Conservation (phyloP, 2,888 invertebrate species). For the Augiades crinisus region DNA sequence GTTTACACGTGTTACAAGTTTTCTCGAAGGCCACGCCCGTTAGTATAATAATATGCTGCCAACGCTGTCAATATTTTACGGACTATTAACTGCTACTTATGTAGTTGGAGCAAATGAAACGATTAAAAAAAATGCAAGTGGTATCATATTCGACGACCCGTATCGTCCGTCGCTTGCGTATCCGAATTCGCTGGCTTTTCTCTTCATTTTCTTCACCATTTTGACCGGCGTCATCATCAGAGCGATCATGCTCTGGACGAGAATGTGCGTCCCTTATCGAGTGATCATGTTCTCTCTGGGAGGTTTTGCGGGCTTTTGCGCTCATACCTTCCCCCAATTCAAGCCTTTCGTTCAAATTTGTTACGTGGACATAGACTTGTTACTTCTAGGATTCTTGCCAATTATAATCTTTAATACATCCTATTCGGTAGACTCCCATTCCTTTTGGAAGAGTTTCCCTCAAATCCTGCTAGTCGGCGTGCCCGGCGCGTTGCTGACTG, state of each 20-base stretch:
- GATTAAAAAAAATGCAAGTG: not conserved
- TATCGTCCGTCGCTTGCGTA: constrained; percentile 50
- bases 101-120: not conserved
- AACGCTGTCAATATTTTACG: not conserved
- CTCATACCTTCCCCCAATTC: constrained; percentile 51
- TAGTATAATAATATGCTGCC: constrained; percentile 1
- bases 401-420: constrained; percentile 64
- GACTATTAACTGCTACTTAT: not conserved
- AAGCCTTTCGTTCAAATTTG: constrained; percentile 59
- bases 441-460: constrained; percentile 63
- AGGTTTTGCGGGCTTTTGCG: constrained; percentile 59
- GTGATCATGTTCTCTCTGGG: constrained; percentile 67
- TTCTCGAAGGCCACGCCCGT: constrained; percentile 1
- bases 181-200: constrained; percentile 51
- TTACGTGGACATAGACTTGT: constrained; percentile 55
- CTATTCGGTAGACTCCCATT: constrained; percentile 64
- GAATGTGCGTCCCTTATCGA: constrained; percentile 56
- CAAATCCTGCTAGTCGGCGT: constrained; percentile 64
- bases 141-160: constrained; percentile 38
- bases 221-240: constrained; percentile 59
- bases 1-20: no score
- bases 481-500: constrained; percentile 57
- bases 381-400: constrained; percentile 56
- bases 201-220: constrained; percentile 57
- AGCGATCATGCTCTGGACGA: constrained; percentile 56